Base-by-base conservation (phyloP, 2,113 vertebrate species). In the Engystomops pustulosus region DNA sequence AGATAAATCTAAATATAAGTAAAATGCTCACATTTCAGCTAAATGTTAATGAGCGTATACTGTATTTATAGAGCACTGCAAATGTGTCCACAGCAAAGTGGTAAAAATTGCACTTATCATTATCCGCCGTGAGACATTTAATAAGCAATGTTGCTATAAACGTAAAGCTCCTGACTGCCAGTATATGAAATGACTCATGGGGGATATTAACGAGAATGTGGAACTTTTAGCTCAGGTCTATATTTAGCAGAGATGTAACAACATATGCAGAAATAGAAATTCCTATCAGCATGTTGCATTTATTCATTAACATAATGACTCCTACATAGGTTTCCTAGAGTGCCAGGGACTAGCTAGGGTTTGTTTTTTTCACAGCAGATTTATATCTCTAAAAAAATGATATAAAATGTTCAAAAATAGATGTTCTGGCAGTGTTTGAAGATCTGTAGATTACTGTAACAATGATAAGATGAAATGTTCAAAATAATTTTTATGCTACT, bases 181-280 rank as follows among this genome's bases (percentile, higher is more conserved):
- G 70, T 72, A 77, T 77, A 77, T 58, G 30, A 53, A 32, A 34
- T 77, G 74, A 77, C 49, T 77, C 74, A 58, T 77, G 49, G 32
- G 49, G 34, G 74, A 58, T 58, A 77, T 23, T 77, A 55, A 77
- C 38, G 49, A 77, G 74, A 38, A 77, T 41, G 20, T 77, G 74
- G 51, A 77, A 77, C 47, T 76, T 77, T 53, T 77, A 36, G 49
- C 20, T 77, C 49, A n/a, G 20, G n/a, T 58, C 74, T 77, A 77
- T 58, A 77, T 77, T 77, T 77, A 77, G 49, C 74, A 36, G 32
- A 9, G 30, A 55, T 58, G 14, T 36, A 34, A 76, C 30, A 32
- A 9, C 27, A 47, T 27, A 47, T 72, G 23, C 17, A 75, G 71
- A 27, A 32, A 75, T 75, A 75, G 45, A 51, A 32, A 75, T 49